Evolutionary conservation across 2,797 vertebrate species (phyloP).

Genomic region (Alca torda): DNA sequence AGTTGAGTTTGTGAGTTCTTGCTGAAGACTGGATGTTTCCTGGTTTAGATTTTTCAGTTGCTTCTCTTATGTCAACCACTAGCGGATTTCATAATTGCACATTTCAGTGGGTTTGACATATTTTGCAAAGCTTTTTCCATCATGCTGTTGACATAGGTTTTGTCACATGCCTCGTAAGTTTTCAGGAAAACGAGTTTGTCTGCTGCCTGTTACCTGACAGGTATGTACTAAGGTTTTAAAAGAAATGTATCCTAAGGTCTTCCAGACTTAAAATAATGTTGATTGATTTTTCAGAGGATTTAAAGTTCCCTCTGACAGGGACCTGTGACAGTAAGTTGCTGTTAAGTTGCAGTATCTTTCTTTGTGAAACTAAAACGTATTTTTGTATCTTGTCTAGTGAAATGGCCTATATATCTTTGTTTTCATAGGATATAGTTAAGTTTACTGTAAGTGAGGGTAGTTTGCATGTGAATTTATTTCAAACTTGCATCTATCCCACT

Average conservation of each 20-base stretch:
- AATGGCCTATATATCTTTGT: neutral
- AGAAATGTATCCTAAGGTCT: neutral
- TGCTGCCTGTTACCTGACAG: neutral
- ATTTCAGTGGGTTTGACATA: neutral
- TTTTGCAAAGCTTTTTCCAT: neutral
- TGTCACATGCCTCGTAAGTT: neutral
- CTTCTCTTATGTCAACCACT: neutral
- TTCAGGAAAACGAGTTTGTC: neutral
- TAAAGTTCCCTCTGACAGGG: neutral
- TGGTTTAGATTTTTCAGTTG: neutral
- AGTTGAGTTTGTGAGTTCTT: neutral
- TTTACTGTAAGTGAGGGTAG: neutral
- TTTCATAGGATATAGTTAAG: neutral
- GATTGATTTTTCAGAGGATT: neutral
- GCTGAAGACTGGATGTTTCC: neutral
- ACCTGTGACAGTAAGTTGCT: neutral
- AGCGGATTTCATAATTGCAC: neutral
- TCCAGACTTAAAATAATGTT: neutral
- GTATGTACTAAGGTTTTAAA: neutral
- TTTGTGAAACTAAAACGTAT: neutral
- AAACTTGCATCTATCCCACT: neutral
- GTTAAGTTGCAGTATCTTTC: neutral
- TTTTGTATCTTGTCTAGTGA: neutral
- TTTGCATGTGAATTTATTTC: neutral
- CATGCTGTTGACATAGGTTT: neutral